A percentile compares a stretch with the other conserved stretches of the same genome.
Conservation (phyloP, 1,140 invertebrate genomes). For the Zelostemma sp. region DNA sequence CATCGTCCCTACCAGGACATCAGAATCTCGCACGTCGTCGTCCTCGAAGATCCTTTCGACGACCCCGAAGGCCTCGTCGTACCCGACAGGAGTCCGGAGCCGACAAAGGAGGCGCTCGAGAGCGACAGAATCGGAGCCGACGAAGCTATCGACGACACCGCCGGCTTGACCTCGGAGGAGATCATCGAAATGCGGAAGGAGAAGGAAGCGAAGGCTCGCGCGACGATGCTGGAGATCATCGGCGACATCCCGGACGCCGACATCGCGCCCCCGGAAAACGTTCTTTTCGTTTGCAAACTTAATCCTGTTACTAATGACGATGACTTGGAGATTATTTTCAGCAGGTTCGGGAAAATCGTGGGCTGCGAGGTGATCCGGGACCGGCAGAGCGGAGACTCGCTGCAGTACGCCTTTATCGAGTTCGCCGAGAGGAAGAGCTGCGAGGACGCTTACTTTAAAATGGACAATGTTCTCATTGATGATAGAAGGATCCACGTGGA, state of each 20-base stretch:
- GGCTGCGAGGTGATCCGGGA: conserved; percentile 98
- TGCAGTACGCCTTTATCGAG: conserved; percentile 99
- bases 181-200: conserved; percentile 90
- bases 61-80: conserved; percentile 84
- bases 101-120: conserved; percentile 81
- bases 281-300: conserved; percentile 99
- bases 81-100: conserved; percentile 89
- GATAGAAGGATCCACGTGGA: conserved; percentile 99
- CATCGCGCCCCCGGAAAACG: conserved; percentile 98
- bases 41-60: conserved; percentile 96
- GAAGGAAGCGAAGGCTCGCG: conserved; percentile 94
- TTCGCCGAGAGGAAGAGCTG: conserved; percentile 96
- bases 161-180: conserved; percentile 86
- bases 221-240: conserved; percentile 98
- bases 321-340: conserved; percentile 98
- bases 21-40: conserved; percentile 96
- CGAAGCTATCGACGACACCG: conserved; percentile 93
- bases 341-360: conserved; percentile 94
- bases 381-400: conserved; percentile 90
- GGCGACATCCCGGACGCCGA: conserved; percentile 98
- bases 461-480: conserved; percentile 99
- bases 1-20: conserved; percentile 96
- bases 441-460: conserved; percentile 99
- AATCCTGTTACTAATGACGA: conserved; percentile 99
- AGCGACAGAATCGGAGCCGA: conserved; percentile 94